Conservation (phyloP, 2,888 invertebrate species). For the Doris montereyensis region DNA sequence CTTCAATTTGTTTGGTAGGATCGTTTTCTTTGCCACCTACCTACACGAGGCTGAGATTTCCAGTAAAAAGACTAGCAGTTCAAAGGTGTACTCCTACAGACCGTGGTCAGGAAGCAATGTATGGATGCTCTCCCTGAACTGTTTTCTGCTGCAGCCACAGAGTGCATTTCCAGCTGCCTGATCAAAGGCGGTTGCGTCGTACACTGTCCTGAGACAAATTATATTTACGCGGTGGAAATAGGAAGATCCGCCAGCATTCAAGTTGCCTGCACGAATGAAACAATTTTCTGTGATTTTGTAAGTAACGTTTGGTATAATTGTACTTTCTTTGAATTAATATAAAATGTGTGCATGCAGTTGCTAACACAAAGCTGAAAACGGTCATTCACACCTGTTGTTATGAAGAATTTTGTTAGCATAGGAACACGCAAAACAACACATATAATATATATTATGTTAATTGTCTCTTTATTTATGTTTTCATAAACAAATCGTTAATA, state of each 20-base stretch:
- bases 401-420: too few species aligned
- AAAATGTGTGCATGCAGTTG: too few species aligned
- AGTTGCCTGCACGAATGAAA: conserved; percentile 15
- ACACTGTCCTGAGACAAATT: conserved; percentile 7
- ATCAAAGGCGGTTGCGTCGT: not conserved
- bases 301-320: too few species aligned
- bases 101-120: not conserved
- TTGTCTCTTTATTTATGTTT: too few species aligned
- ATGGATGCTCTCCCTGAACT: conserved; percentile 14
- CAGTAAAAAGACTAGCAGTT: not conserved
- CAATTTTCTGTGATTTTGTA: conserved; percentile 18
- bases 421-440: too few species aligned
- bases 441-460: too few species aligned
- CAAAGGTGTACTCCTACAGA: conserved; percentile 16
- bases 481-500: too few species aligned
- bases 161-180: conserved; percentile 1
- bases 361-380: too few species aligned
- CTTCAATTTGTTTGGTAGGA: conserved; percentile 21
- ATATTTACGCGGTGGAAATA: conserved; percentile 3
- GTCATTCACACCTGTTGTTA: too few species aligned
- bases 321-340: too few species aligned
- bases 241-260: not conserved
- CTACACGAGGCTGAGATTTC: not conserved
- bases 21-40: conserved; percentile 7
- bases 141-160: conserved; percentile 15